Evolutionary conservation across 1,140 invertebrate genomes (phyloP).

Genomic region (Drosophila suzukii): DNA sequence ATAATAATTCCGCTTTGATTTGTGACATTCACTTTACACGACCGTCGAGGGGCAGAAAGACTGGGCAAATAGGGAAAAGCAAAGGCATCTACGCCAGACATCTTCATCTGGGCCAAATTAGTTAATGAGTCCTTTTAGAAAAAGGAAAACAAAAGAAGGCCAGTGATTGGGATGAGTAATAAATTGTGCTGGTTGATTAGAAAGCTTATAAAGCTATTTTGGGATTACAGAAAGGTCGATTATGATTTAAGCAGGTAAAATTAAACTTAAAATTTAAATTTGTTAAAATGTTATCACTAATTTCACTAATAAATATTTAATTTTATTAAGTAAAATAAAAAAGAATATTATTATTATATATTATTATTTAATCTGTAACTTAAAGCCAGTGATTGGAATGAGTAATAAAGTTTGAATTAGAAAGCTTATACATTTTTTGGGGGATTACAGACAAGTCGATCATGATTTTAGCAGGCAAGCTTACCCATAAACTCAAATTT

Average conservation of each 20-base stretch:
- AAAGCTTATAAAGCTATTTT: slow-evolving; percentile 4
- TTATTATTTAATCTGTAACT: no score
- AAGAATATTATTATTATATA: no score
- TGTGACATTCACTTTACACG: slow-evolving; percentile 75
- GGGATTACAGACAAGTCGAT: no score
- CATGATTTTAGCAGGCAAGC: no score
- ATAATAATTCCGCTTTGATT: slow-evolving; percentile 84
- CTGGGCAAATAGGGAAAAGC: not conserved
- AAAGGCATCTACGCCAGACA: slow-evolving; percentile 6
- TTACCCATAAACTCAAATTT: no score
- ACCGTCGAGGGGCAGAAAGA: not conserved
- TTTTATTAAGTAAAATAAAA: no score
- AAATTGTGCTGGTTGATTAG: slow-evolving; percentile 10
- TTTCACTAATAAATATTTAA: no score
- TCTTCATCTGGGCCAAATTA: slow-evolving; percentile 62
- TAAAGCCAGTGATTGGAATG: not conserved
- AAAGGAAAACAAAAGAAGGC: not conserved
- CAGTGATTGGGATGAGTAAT: not conserved
- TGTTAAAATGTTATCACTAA: no score
- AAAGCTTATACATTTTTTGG: no score
- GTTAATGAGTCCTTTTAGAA: slow-evolving; percentile 52
- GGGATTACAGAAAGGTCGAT: not conserved
- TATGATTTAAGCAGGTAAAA: not conserved
- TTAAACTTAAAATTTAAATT: no score
- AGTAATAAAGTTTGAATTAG: no score